These are phyloP conservation scores for Papilio dardanus DNA, from an alignment of 1,140 invertebrate species.

Conservation along the genomic window DNA sequence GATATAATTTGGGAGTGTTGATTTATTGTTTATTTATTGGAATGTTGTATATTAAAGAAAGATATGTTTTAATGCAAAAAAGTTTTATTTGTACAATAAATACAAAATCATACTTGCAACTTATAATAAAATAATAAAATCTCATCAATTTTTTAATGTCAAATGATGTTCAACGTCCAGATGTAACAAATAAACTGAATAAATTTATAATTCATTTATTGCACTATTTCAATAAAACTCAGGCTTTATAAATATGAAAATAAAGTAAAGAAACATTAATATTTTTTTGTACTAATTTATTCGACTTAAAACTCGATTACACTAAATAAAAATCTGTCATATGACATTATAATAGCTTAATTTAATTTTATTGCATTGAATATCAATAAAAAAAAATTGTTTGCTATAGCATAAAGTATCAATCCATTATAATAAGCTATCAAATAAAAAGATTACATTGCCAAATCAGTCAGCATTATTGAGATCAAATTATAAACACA, in stretches of 20 bases:
- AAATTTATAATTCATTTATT: slow-evolving; percentile 55
- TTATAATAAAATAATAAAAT: slow-evolving; percentile 75
- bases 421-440: slow-evolving; percentile 38
- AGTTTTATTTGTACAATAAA: slow-evolving; percentile 82
- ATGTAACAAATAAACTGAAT: slow-evolving; percentile 42
- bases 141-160: slow-evolving; percentile 70
- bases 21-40: slow-evolving; percentile 12
- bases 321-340: slow-evolving; percentile 32
- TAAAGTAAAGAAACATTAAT: slow-evolving; percentile 53
- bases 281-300: slow-evolving; percentile 75
- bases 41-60: slow-evolving; percentile 45
- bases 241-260: slow-evolving; percentile 50
- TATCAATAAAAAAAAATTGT: slow-evolving; percentile 5
- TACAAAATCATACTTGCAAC: slow-evolving; percentile 80
- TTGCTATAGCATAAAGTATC: neutral
- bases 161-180: slow-evolving; percentile 40
- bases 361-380: slow-evolving; percentile 37
- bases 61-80: slow-evolving; percentile 68
- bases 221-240: slow-evolving; percentile 59
- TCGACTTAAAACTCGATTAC: slow-evolving; percentile 58
- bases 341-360: slow-evolving; percentile 37
- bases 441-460: slow-evolving; percentile 50
- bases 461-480: slow-evolving; percentile 66
- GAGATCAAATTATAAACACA: slow-evolving; percentile 65
- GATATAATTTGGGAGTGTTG: slow-evolving; percentile 22